Evolutionary conservation across 2,113 vertebrate species (phyloP), one percentile per base, ranked within the genome.

Genomic region (Rhinoderma darwinii): DNA sequence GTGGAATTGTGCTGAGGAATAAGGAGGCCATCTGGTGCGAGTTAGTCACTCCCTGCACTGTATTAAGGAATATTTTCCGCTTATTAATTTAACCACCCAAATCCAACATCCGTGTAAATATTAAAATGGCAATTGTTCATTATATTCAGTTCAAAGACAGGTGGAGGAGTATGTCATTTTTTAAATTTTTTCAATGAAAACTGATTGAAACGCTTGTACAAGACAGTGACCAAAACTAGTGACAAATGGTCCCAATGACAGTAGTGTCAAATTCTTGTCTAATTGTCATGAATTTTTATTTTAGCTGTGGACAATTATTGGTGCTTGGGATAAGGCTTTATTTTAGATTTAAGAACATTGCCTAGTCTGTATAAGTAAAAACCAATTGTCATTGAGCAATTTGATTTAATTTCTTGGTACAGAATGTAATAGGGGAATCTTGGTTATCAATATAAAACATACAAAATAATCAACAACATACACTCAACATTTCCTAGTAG

Each of bases 401-500:
- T 27, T 32, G 8, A n/a, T 32, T 10, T 61, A 14, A 78, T 35
- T 51, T 32, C 37, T 56, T 30, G 10, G 44, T 61, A 35, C 68
- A 84, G 25, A 43, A 76, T 61, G 59, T 39, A 39, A 75, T 56
- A 43, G 37, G 37, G 17, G 20, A 72, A 72, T 82, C 39, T 63
- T 17, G n/a, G 15, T 30, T 82, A 44, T 56, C 72, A 84, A 75
- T 84, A 61, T 74, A 84, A 84, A 75, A 75, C 83, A 41, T 75
- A 84, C 72, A 84, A 84, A 72, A 75, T 76, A 32, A 84, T 75
- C 50, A 73, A 37, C 37, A 59, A 51, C 32, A 61, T 41, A 61
- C 72, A 30, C 35, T 44, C 74, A 59, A 61, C 83, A 84, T 84
- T 75, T 54, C 51, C 22, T 25, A 61, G 37, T 51, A 32, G 12